Conservation (phyloP, 2,113 vertebrate genomes). For the Dipodomys spectabilis region DNA sequence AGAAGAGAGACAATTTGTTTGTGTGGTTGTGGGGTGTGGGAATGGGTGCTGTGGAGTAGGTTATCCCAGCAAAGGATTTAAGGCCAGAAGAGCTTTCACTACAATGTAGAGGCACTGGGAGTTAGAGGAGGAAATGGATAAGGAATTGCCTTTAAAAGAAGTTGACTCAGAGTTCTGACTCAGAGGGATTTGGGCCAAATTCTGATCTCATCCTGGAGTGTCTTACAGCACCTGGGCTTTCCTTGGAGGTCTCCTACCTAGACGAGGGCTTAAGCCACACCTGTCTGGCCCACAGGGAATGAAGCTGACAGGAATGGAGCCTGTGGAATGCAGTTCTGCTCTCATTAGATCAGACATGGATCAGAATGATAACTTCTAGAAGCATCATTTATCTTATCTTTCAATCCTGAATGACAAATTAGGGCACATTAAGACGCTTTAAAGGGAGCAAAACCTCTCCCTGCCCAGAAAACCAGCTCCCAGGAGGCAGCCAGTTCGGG, state of each 20-base stretch:
- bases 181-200: constrained; percentile 67
- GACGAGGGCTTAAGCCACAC: constrained; percentile 61
- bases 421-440: background rate
- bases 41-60: background rate
- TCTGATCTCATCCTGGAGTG: constrained; percentile 74
- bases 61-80: background rate
- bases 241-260: constrained; percentile 59
- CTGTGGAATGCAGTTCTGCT: constrained; percentile 15
- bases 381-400: constrained; percentile 41
- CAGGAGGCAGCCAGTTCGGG: background rate
- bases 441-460: background rate
- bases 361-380: constrained; percentile 4
- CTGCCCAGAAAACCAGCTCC: background rate
- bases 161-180: constrained; percentile 74
- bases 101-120: background rate
- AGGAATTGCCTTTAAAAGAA: background rate
- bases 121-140: constrained; percentile 41
- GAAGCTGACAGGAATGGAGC: background rate
- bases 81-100: background rate
- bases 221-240: constrained; percentile 71
- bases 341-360: constrained; percentile 52
- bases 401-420: constrained; percentile 23
- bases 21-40: no score
- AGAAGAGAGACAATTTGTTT: background rate
- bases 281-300: constrained; percentile 54